Base-by-base conservation (phyloP, 2,797 vertebrate species). In the Pseudomugil tenellus region DNA sequence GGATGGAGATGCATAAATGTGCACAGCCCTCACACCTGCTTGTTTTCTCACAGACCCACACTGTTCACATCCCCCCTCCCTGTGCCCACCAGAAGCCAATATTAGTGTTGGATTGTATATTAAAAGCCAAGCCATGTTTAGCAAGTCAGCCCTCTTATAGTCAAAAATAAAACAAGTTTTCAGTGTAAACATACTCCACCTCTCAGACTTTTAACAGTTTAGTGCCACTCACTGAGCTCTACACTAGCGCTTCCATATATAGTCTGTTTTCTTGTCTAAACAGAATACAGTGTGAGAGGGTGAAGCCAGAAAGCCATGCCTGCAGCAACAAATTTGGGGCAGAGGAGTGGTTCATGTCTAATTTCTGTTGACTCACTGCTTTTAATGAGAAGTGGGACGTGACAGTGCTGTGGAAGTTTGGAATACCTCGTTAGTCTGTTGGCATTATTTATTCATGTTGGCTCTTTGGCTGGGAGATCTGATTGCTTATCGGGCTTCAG, bases 221-320 rank as follows among this genome's bases (percentile, higher is more conserved):
- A 56, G 52, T 70, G 63, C 62, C 75, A 58, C 79, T 48, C 34
- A 69, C 64, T 71, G 69, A 63, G 52, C 63, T 67, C 77, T 32
- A 51, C 58, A 77, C 68, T 76, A 87, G 84, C 80, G 86, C 58
- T 49, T 72, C 92, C 91, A 91, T 91, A 91, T 91, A 92, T 90
- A 90, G 91, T 58, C 62, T 52, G 75, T 51, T 85, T 67, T 76
- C 53, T 74, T 70, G 79, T 59, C 57, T 46, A 63, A 67, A 57
- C 68, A 70, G 54, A 76, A 59, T 71, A 46, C 69, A 76, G 79
- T 71, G 41, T 58, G 25, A 70, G 60, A 72, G 71, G 62, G 48
- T 2, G 41, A 87, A 78, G 53, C 46, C 66, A 72, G 72, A 75
- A 77, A 70, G 60, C 58, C 53, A 28, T 63, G 72, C 53, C 82